Conservation (phyloP, 2,888 invertebrate species). For the Drosophila phalerata region DNA sequence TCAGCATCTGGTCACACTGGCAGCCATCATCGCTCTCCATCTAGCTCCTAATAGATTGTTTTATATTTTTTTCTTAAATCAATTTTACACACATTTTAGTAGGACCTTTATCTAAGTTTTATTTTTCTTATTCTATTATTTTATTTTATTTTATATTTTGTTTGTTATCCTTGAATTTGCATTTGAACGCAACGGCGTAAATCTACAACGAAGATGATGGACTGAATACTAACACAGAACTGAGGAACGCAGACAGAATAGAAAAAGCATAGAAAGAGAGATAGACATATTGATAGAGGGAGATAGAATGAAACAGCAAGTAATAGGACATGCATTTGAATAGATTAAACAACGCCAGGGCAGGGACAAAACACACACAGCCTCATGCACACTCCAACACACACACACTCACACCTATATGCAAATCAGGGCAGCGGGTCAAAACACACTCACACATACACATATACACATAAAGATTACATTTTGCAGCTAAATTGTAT, state of each 20-base stretch:
- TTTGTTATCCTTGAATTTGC: conserved; percentile 27
- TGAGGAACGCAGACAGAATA: conserved; percentile 1
- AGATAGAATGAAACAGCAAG: neutral
- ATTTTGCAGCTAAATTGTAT: conserved; percentile 32
- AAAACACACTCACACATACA: conserved; percentile 1
- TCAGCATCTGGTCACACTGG: conserved; percentile 2
- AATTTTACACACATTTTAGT: neutral
- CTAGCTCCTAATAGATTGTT: conserved; percentile 14
- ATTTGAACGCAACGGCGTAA: conserved; percentile 34
- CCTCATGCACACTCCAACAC: conserved; percentile 1
- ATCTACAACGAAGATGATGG: conserved; percentile 45
- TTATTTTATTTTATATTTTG: neutral
- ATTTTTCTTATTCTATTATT: neutral
- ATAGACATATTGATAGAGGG: neutral
- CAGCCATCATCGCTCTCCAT: conserved; percentile 35
- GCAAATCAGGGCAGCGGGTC: neutral
- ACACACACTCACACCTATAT: conserved; percentile 7
- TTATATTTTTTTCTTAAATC: conserved; percentile 1
- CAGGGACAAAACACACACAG: conserved; percentile 1
- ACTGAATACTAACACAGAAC: conserved; percentile 27
- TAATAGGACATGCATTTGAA: conserved; percentile 27
- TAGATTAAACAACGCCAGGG: neutral
- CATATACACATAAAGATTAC: neutral
- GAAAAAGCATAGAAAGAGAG: conserved; percentile 5
- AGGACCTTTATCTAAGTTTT: conserved; percentile 11